Evolutionary conservation across 1,140 invertebrate species (phyloP).

Genomic region (Brachionus plicatilis): DNA sequence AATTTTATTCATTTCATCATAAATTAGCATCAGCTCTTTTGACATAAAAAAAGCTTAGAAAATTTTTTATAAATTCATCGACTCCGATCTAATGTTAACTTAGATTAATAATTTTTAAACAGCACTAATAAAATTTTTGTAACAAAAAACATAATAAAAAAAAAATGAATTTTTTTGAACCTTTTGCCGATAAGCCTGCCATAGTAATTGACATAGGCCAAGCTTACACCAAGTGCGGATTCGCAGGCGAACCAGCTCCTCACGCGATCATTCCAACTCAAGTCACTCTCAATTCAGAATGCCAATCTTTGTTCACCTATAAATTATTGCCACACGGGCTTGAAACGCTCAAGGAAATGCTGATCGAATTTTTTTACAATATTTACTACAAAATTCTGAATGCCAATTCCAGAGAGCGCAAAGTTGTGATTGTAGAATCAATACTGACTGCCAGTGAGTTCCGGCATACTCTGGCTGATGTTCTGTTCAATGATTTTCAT

Average conservation of each 20-base stretch:
- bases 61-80: neutral
- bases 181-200: slow-evolving; percentile 67
- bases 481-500: slow-evolving; percentile 86
- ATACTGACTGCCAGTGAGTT: slow-evolving; percentile 73
- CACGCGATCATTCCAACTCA: slow-evolving; percentile 73
- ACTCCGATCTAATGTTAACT: neutral
- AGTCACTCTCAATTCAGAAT: neutral
- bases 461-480: slow-evolving; percentile 77
- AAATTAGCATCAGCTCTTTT: no score
- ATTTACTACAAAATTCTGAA: slow-evolving; percentile 33
- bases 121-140: neutral
- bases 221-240: slow-evolving; percentile 92
- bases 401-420: slow-evolving; percentile 82
- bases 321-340: neutral
- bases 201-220: slow-evolving; percentile 83
- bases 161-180: slow-evolving; percentile 31
- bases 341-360: neutral
- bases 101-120: neutral
- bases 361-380: slow-evolving; percentile 1
- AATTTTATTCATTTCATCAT: no score
- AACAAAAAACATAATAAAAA: neutral
- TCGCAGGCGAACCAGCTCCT: slow-evolving; percentile 77
- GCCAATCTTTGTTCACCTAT: neutral
- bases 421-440: slow-evolving; percentile 83
- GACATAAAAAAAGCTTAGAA: no score